These are phyloP conservation scores for Sebastolobus altivelis DNA, from an alignment of 2,797 vertebrate species.

Conservation along the genomic window DNA sequence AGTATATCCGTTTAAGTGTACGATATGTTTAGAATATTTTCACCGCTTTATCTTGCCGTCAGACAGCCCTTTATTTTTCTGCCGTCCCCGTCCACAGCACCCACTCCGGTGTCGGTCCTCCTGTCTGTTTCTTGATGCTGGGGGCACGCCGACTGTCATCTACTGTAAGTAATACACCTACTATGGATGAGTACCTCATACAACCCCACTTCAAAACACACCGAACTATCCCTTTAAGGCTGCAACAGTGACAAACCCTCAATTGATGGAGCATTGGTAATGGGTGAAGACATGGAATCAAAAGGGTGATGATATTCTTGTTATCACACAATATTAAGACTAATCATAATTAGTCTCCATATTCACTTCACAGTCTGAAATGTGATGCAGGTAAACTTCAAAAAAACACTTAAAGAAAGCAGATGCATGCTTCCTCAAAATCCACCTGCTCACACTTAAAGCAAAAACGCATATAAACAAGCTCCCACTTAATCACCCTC, in stretches of 20 bases:
- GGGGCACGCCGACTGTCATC: too few species aligned
- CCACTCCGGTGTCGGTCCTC: fast-evolving
- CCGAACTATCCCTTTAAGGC: not conserved
- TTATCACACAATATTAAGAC: constrained; percentile 38
- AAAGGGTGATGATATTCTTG: constrained; percentile 29
- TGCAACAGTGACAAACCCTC: constrained; percentile 12
- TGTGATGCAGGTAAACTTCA: constrained; percentile 57
- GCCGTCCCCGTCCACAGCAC: too few species aligned
- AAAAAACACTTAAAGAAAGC: constrained; percentile 53
- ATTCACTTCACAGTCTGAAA: constrained; percentile 49
- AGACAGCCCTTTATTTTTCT: too few species aligned
- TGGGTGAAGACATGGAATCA: constrained; percentile 17
- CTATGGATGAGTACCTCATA: too few species aligned
- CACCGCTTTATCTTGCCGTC: too few species aligned
- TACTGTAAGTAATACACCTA: too few species aligned
- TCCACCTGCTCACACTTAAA: constrained; percentile 66
- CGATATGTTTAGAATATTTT: fast-evolving
- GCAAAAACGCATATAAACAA: constrained; percentile 68
- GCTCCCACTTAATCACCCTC: constrained; percentile 69
- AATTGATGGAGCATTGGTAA: constrained; percentile 12
- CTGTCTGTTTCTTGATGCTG: too few species aligned
- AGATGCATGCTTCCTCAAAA: constrained; percentile 61
- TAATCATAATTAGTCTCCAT: constrained; percentile 45
- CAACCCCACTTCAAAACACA: too few species aligned
- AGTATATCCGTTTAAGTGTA: too few species aligned